Conservation (phyloP, 2,797 vertebrate species). For the Apodemus agrarius region DNA sequence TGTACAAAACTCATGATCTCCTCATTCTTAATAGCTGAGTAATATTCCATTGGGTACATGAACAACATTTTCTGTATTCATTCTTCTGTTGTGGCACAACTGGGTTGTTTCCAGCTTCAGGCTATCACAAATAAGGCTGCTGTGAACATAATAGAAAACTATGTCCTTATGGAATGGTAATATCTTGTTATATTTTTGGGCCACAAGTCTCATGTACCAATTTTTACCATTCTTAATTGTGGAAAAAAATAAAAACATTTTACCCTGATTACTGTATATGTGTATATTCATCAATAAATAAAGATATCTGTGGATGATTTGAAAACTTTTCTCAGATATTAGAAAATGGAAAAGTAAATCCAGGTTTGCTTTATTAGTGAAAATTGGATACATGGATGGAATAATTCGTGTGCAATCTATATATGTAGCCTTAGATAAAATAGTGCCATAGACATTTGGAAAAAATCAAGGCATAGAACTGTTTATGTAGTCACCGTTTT, state of each 20-base stretch:
- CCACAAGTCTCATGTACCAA: not conserved
- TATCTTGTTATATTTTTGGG: not conserved
- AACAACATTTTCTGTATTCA: too few relatives aligned
- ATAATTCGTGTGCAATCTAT: not conserved
- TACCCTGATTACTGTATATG: not conserved
- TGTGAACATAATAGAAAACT: too few relatives aligned
- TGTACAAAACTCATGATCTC: too few relatives aligned
- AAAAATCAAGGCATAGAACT: not conserved
- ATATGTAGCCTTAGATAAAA: fast-evolving
- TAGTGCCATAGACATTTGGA: not conserved
- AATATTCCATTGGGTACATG: too few relatives aligned
- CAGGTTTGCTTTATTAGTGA: not conserved
- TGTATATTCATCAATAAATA: not conserved
- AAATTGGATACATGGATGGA: fast-evolving
- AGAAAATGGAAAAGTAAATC: not conserved
- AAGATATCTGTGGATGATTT: not conserved
- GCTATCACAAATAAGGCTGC: too few relatives aligned
- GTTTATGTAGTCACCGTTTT: not conserved
- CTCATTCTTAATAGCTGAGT: too few relatives aligned
- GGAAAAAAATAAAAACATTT: not conserved
- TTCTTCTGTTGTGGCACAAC: too few relatives aligned
- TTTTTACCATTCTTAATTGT: not conserved
- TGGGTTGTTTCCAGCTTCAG: too few relatives aligned
- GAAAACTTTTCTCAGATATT: not conserved
- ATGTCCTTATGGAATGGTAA: not conserved